Evolutionary conservation across 1,140 invertebrate genomes (phyloP), one percentile per base, ranked within the genome.

Genomic region (Temnothorax curvispinosus): DNA sequence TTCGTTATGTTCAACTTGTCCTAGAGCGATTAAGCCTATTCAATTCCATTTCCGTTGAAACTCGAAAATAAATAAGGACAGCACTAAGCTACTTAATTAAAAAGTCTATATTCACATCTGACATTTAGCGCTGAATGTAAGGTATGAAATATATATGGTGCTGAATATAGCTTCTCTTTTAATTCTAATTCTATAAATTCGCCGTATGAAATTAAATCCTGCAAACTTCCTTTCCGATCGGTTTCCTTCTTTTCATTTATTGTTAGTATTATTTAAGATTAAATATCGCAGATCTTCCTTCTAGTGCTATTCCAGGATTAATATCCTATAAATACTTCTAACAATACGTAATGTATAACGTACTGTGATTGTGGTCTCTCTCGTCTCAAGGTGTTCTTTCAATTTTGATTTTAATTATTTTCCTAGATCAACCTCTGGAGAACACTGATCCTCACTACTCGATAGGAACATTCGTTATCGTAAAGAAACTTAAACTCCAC

Each of bases 391-490:
- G 3, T 52, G 54, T 58, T 60, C 3, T 47, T 71, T 52, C 21
- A 11, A 65, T 21, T 54, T 69, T 56, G 15, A 81, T 5, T 38
- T 69, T 47, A 15, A 62, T 54, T 71, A 60, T 82, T 32, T 47
- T 47, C 2, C 50, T 50, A 41, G 50, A 27, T 21, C 18, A 35
- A 71, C 32, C 7, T 21, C 38, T 56, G 38, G 38, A 21, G 38
- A 82, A 71, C 21, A 54, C 13, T 44, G 52, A 13, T 56, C 41
- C 11, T 81, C 15, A 15, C 32, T 41, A 47, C 18, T 47, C 11
- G 47, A 58, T 84, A 84, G 80, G 80, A 84, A 84, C 80, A 44
- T 74, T 82, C 56, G 1, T 84, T 74, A 38, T 21, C 32, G 27
- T 27, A 62, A 84, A 74, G 41, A 62, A 84, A 84, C 60, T 74